Percentiles rank a stretch among this genome's conserved stretches.
phyloP scores from a whole-genome alignment of 64 coral and sea anemone species.

The Porites australiensis region DNA sequence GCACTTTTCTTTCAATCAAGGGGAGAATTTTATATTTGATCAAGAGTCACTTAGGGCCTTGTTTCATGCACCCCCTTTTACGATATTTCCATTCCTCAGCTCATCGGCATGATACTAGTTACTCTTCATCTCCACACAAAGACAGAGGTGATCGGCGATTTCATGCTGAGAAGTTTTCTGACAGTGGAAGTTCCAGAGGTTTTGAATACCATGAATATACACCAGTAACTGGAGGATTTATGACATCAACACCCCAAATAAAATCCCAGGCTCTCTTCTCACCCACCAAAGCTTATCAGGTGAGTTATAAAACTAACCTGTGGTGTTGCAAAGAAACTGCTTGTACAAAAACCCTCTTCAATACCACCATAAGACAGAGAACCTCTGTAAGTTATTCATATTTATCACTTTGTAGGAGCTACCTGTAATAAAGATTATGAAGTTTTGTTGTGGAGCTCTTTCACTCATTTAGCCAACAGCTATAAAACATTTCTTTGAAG shows the following conservation, averaged over 20 bases:
- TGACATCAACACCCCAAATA: slow-evolving; percentile 64
- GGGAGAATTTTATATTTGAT: too few species aligned
- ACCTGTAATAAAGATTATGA: too few species aligned
- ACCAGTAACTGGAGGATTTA: slow-evolving; percentile 38
- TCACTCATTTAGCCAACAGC: too few species aligned
- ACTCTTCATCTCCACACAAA: slow-evolving; percentile 13
- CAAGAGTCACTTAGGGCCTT: too few species aligned
- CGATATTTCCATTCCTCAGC: not conserved
- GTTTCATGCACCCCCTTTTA: too few species aligned
- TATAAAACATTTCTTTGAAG: too few species aligned
- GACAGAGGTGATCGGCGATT: slow-evolving; percentile 28
- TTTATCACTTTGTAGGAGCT: too few species aligned
- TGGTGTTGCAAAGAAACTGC: not conserved
- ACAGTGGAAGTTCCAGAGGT: slow-evolving; percentile 11
- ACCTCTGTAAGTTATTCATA: too few species aligned
- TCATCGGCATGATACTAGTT: slow-evolving; percentile 3
- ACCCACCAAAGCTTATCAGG: slow-evolving; percentile 39
- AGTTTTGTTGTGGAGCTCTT: too few species aligned
- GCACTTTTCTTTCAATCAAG: too few species aligned
- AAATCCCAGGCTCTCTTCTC: slow-evolving; percentile 30
- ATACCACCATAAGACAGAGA: too few species aligned
- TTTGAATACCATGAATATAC: slow-evolving; percentile 14
- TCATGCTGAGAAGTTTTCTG: slow-evolving; percentile 48
- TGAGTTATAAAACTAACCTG: not conserved
- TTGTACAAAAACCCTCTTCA: not conserved